Evolutionary conservation across 2,113 vertebrate species (phyloP).

Genomic region (Noctilio leporinus): DNA sequence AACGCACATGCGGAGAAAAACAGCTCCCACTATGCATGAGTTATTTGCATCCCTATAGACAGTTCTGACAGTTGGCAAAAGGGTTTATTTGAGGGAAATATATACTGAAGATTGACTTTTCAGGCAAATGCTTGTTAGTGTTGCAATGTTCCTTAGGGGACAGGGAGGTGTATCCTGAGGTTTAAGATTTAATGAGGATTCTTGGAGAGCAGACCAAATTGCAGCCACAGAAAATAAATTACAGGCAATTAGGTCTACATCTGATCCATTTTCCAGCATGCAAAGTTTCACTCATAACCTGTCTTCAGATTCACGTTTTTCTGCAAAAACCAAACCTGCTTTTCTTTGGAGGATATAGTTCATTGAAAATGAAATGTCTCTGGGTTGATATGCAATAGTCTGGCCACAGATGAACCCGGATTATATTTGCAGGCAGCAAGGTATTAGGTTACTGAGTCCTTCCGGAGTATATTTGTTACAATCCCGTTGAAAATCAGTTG

Average conservation of each 20-base stretch:
- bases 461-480: conserved; percentile 43
- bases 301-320: conserved; percentile 23
- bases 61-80: conserved; percentile 7
- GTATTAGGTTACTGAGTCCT: conserved; percentile 46
- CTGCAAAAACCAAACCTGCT: background rate
- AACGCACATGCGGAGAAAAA: background rate
- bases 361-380: conserved; percentile 39
- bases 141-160: background rate
- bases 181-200: conserved; percentile 54
- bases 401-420: conserved; percentile 41
- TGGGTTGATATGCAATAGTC: conserved; percentile 34
- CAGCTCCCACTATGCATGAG: background rate
- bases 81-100: background rate
- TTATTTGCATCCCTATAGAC: background rate
- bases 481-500: conserved; percentile 53
- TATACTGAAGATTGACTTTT: conserved; percentile 15
- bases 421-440: conserved; percentile 45
- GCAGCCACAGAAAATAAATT: conserved; percentile 44
- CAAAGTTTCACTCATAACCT: conserved; percentile 12
- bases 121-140: conserved; percentile 37
- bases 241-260: conserved; percentile 34
- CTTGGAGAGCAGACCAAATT: conserved; percentile 40
- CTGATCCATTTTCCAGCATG: conserved; percentile 42
- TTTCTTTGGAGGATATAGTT: conserved; percentile 15
- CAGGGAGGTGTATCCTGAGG: background rate